A percentile compares a stretch with the other conserved stretches of the same genome.
Evolutionary conservation across 2,113 vertebrate genomes (phyloP).

Genomic region (Protobothrops flavoviridis): DNA sequence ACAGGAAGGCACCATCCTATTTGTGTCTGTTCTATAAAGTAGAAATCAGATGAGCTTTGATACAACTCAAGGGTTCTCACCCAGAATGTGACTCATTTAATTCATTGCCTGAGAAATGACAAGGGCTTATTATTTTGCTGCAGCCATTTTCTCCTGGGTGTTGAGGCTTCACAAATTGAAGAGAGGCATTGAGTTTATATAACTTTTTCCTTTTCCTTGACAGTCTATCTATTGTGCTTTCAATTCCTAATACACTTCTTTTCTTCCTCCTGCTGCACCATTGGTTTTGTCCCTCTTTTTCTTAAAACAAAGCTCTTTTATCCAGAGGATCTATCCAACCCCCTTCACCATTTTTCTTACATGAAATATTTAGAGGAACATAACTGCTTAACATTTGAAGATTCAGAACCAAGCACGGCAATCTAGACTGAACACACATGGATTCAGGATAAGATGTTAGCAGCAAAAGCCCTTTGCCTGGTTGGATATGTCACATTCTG

Average conservation of each 20-base stretch:
- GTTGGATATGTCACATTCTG: neutral
- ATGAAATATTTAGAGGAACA: constrained; percentile 27
- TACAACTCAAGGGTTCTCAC: constrained; percentile 35
- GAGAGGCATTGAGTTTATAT: constrained; percentile 12
- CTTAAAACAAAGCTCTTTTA: neutral
- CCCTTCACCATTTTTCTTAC: neutral
- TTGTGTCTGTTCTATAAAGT: constrained; percentile 40
- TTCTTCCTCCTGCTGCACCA: neutral
- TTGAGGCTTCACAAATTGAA: neutral
- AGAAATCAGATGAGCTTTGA: constrained; percentile 16
- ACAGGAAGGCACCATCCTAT: neutral
- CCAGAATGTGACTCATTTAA: constrained; percentile 39
- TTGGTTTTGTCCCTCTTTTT: constrained; percentile 9
- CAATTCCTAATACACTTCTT: neutral
- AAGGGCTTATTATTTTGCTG: neutral
- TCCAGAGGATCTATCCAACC: neutral
- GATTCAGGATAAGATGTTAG: neutral
- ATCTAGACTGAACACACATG: neutral
- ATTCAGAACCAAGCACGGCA: neutral
- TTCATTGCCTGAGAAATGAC: neutral
- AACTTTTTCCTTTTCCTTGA: constrained; percentile 29
- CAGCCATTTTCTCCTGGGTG: constrained; percentile 15
- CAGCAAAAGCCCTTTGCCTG: neutral
- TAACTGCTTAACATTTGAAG: constrained; percentile 33
- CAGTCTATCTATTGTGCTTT: neutral